A percentile compares a stretch with the other conserved stretches of the same genome.
Evolutionary conservation across 2,888 invertebrate species (phyloP).

Genomic region (Aromia moschata): DNA sequence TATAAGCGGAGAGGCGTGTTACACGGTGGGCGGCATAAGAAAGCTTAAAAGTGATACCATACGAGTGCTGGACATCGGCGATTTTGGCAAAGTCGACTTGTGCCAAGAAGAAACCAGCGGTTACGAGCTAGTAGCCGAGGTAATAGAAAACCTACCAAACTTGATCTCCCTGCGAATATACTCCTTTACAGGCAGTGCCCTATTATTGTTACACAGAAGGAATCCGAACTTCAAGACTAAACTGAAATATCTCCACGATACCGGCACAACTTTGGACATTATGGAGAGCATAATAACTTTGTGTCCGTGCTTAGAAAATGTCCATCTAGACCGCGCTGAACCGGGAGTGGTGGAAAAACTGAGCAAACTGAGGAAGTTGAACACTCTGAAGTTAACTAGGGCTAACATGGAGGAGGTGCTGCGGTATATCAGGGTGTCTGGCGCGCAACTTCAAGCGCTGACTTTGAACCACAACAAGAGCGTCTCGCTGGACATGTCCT

Average conservation of each 20-base stretch:
- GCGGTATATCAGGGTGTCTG: conserved; percentile 66
- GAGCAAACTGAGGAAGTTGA: conserved; percentile 66
- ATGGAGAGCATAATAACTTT: conserved; percentile 69
- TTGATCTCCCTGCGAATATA: conserved; percentile 73
- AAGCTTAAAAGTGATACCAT: conserved; percentile 67
- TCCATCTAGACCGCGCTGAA: conserved; percentile 68
- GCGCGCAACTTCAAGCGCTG: conserved; percentile 50
- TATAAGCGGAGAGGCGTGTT: conserved; percentile 76
- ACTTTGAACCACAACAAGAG: conserved; percentile 55
- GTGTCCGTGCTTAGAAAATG: conserved; percentile 72
- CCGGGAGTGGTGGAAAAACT: conserved; percentile 66
- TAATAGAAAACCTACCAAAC: conserved; percentile 72
- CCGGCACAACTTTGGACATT: conserved; percentile 68
- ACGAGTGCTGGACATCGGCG: conserved; percentile 69
- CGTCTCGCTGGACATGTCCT: conserved; percentile 52
- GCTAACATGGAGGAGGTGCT: conserved; percentile 64
- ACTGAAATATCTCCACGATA: conserved; percentile 74
- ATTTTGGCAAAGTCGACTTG: conserved; percentile 75
- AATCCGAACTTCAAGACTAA: conserved; percentile 70
- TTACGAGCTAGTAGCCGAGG: conserved; percentile 68
- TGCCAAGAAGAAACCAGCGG: conserved; percentile 63
- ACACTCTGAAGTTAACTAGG: conserved; percentile 63
- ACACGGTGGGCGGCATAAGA: conserved; percentile 72
- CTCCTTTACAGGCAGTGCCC: conserved; percentile 73
- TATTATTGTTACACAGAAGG: conserved; percentile 67